Evolutionary conservation across 2,888 invertebrate species (phyloP).

Genomic region (Linyphia triangularis): DNA sequence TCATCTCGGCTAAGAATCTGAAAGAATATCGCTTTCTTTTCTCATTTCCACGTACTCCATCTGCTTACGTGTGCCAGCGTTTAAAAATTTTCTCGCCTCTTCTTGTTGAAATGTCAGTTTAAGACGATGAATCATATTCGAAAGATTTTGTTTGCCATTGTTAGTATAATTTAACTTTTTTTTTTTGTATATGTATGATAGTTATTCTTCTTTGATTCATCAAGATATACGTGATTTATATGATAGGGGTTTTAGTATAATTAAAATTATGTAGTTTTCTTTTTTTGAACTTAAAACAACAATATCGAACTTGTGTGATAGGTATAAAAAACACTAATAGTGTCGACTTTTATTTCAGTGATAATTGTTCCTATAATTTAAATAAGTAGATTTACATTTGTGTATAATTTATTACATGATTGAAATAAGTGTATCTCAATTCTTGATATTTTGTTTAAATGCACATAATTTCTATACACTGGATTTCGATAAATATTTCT

Average conservation of each 20-base stretch:
- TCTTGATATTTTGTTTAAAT: too few species aligned
- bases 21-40: background rate
- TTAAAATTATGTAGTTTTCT: background rate
- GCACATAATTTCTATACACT: too few species aligned
- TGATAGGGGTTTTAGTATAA: background rate
- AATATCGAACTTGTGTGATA: background rate
- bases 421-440: too few species aligned
- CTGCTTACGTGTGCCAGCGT: slow-evolving; percentile 18
- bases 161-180: slow-evolving; percentile 21
- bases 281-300: background rate
- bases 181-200: background rate
- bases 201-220: background rate
- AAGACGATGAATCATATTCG: slow-evolving; percentile 19
- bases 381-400: too few species aligned
- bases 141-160: background rate
- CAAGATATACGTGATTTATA: too few species aligned
- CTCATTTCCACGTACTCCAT: background rate
- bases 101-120: background rate
- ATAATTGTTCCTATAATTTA: too few species aligned
- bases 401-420: too few species aligned
- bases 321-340: background rate
- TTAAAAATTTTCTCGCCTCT: slow-evolving; percentile 15
- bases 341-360: too few species aligned
- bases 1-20: slow-evolving; percentile 10
- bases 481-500: too few species aligned